phyloP scores from a whole-genome alignment of 2,797 vertebrate species.

The Cygnus olor region DNA sequence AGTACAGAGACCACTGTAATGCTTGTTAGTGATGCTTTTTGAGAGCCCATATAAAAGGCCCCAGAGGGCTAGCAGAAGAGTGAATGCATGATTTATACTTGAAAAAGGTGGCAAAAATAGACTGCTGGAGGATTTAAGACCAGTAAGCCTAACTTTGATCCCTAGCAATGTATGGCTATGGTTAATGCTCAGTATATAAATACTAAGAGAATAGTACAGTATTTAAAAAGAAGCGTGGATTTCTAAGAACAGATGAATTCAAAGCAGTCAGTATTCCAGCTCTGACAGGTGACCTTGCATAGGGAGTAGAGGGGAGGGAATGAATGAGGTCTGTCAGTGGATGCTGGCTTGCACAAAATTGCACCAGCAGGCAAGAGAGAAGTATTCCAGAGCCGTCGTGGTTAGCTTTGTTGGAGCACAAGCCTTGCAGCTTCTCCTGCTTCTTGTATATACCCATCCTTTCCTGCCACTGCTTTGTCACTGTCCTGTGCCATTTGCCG shows the following conservation, averaged over 20 bases:
- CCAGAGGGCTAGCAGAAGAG: neutral
- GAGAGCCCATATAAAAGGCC: neutral
- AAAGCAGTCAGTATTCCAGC: neutral
- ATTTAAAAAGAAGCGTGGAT: neutral
- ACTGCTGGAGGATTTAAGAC: constrained; percentile 7
- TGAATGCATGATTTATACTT: neutral
- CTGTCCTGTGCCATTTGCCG: neutral
- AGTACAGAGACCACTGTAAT: neutral
- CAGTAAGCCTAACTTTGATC: neutral
- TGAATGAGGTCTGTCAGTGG: neutral
- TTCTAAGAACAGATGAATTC: neutral
- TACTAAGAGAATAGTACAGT: neutral
- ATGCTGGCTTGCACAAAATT: neutral
- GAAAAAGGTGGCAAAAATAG: neutral
- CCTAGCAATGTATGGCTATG: neutral
- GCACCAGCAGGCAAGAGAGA: neutral
- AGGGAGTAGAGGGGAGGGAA: neutral
- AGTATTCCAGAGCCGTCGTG: neutral
- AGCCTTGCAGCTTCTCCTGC: neutral
- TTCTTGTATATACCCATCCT: accelerated
- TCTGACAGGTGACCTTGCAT: neutral
- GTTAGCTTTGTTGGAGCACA: neutral
- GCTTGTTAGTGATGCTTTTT: neutral
- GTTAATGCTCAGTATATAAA: neutral
- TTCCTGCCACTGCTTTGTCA: neutral